phyloP scores from a whole-genome alignment of 2,113 vertebrate species.

The Pomatorhinus ruficollis region DNA sequence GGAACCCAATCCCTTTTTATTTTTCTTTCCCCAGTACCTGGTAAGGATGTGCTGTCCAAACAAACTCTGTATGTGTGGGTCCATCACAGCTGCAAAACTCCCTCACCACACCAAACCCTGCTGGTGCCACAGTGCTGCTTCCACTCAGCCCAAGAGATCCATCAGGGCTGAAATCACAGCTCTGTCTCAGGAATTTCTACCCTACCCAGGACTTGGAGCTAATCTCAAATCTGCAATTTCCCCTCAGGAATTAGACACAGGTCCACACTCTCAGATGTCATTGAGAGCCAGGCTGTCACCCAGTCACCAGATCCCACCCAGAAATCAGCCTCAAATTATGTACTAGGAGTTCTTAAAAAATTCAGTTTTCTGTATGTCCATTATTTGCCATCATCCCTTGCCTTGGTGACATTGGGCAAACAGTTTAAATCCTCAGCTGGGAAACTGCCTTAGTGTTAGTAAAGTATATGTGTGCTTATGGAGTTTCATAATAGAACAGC shows the following conservation, averaged over 20 bases:
- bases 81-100: background rate
- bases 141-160: background rate
- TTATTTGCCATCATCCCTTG: background rate
- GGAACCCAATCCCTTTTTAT: background rate
- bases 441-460: background rate
- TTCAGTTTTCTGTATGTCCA: background rate
- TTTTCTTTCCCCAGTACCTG: background rate
- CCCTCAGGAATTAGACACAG: background rate
- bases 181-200: background rate
- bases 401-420: background rate
- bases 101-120: background rate
- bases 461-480: background rate
- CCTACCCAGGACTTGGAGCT: background rate
- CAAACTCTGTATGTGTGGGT: background rate
- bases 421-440: background rate
- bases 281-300: background rate
- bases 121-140: background rate
- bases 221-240: background rate
- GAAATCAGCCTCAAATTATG: background rate
- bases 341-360: background rate
- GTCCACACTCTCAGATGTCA: background rate
- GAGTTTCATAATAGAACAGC: background rate
- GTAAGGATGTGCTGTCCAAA: background rate
- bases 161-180: background rate
- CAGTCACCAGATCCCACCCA: background rate